Percentiles rank a stretch among this genome's conserved stretches.
phyloP scores from a whole-genome alignment of 1,140 invertebrate species.

The Drosophila watanabei region DNA sequence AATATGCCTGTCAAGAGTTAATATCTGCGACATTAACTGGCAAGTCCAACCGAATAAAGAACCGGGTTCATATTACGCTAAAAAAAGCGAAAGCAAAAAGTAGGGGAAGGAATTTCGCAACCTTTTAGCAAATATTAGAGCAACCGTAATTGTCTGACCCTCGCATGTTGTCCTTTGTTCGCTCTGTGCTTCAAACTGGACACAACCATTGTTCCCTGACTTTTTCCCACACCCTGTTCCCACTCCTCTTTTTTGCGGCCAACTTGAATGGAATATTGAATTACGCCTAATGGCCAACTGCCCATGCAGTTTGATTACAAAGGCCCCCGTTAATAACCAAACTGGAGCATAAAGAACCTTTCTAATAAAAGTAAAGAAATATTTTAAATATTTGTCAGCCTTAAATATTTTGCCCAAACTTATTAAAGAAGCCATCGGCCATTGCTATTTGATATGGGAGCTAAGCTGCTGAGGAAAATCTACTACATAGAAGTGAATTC shows the following conservation, averaged over 20 bases:
- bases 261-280: slow-evolving; percentile 76
- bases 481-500: slow-evolving; percentile 48
- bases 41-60: background rate
- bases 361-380: slow-evolving; percentile 60
- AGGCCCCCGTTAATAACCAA: slow-evolving; percentile 38
- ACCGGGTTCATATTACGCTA: slow-evolving; percentile 56
- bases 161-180: slow-evolving; percentile 26
- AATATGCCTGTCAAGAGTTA: slow-evolving; percentile 51
- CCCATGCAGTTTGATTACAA: slow-evolving; percentile 49
- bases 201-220: slow-evolving; percentile 21
- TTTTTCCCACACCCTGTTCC: background rate
- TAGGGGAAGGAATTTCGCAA: slow-evolving; percentile 22
- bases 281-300: slow-evolving; percentile 71
- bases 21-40: slow-evolving; percentile 50
- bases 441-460: slow-evolving; percentile 31
- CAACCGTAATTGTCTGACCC: slow-evolving; percentile 43
- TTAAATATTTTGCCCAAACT: slow-evolving; percentile 50
- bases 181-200: slow-evolving; percentile 2
- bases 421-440: slow-evolving; percentile 33
- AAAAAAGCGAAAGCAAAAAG: slow-evolving; percentile 43
- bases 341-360: slow-evolving; percentile 22
- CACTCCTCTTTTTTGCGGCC: slow-evolving; percentile 13
- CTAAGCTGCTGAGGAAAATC: slow-evolving; percentile 10
- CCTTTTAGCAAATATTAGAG: slow-evolving; percentile 42
- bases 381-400: slow-evolving; percentile 72